Evolutionary conservation across 2,113 vertebrate species (phyloP), one percentile per base, ranked within the genome.

Genomic region (Pluvianellus socialis): DNA sequence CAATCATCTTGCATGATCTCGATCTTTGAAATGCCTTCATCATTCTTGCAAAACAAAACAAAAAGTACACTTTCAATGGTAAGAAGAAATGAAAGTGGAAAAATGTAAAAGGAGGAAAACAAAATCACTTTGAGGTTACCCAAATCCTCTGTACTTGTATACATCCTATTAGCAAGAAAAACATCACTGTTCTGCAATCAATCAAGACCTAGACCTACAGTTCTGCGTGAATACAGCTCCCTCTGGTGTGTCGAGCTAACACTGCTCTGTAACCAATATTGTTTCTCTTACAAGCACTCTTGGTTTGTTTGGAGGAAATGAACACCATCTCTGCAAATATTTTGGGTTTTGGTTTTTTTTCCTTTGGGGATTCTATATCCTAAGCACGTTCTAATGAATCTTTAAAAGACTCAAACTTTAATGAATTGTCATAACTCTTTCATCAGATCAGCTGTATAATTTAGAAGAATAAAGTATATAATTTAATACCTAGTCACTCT

Each of bases 161-260:
- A 17, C 13, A 35, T 19, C 3, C 55, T 50, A 10, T 71, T 32
- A 44, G 8, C 9, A 72, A 62, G 47, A 49, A 83, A 55, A 81
- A 40, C 22, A 35, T 32, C 9, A 3, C 18, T 18, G 68, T 14
- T 79, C 27, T 33, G 66, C 27, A 38, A 20, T 15, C 66, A 63
- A 23, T 40, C n/a, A 27, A 1, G 12, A 3, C 2, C 6, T 5
- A n/a, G 30, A 53, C 4, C 67, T 32, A 14, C 61, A 9, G 4
- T 96, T 97, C 42, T 11, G 83, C 67, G 84, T 30, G 92, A 56
- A 21, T 24, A 24, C 86, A 94, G 96, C 92, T 93, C 97, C 96
- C 96, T 95, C 97, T 98, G 90, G 71, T 63, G 97, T 33, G 23
- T 18, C 58, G 35, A 62, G 30, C 44, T 24, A 82, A 59, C 3